These are phyloP conservation scores for Dipodomys spectabilis DNA, from an alignment of 2,113 vertebrate species.

Conservation along the genomic window DNA sequence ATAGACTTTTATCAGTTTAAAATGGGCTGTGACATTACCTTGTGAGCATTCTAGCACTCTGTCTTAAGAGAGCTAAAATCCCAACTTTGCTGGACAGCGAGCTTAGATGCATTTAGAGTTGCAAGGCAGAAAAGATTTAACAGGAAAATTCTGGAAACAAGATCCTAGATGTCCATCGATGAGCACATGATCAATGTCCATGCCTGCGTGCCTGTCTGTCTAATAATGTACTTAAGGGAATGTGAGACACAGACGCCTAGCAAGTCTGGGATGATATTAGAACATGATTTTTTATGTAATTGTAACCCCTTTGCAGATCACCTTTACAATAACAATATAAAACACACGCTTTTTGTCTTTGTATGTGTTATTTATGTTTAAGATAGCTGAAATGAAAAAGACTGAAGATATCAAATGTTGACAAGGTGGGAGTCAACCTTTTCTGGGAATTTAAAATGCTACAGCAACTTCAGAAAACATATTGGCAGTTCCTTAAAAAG, in stretches of 20 bases:
- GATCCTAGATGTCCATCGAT: background rate
- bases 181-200: background rate
- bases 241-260: background rate
- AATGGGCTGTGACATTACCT: background rate
- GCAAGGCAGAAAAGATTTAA: background rate
- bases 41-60: rapidly evolving
- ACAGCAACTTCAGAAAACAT: background rate
- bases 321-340: too few species aligned
- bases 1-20: background rate
- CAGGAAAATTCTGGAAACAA: background rate
- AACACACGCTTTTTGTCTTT: background rate
- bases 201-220: background rate
- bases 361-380: background rate
- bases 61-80: background rate
- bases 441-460: background rate
- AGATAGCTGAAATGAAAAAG: background rate
- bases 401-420: background rate
- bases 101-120: background rate
- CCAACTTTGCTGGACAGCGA: background rate
- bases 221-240: background rate
- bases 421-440: background rate
- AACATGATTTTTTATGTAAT: too few species aligned
- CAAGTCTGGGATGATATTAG: background rate
- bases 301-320: too few species aligned
- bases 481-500: background rate